Conservation (phyloP, 2,113 vertebrate species). For the Xiphias gladius region DNA sequence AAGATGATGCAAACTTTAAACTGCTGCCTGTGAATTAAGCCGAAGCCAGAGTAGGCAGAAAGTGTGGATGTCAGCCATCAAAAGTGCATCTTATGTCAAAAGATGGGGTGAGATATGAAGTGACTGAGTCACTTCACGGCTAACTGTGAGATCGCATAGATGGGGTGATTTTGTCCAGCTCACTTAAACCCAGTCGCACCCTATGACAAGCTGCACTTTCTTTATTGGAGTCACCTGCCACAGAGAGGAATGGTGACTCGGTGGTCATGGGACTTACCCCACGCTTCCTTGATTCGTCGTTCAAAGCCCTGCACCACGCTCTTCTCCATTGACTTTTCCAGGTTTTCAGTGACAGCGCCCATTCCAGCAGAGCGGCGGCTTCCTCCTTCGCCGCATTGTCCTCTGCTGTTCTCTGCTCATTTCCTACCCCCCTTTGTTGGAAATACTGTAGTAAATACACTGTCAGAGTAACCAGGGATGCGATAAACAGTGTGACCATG, state of each 20-base stretch:
- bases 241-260: neutral
- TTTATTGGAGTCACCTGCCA: slow-evolving; percentile 57
- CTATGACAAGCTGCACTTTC: neutral
- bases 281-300: slow-evolving; percentile 80
- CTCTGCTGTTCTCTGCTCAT: slow-evolving; percentile 5
- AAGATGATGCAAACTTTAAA: neutral
- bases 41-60: neutral
- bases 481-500: slow-evolving; percentile 87
- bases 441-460: slow-evolving; percentile 88
- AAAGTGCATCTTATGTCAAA: neutral
- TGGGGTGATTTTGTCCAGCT: no score
- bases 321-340: slow-evolving; percentile 90
- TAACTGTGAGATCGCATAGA: neutral
- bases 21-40: neutral
- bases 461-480: slow-evolving; percentile 84
- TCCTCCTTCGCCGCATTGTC: slow-evolving; percentile 73
- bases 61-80: neutral
- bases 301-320: slow-evolving; percentile 90
- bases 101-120: neutral
- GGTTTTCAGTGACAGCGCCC: slow-evolving; percentile 90
- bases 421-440: slow-evolving; percentile 59
- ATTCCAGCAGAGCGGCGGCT: slow-evolving; percentile 86
- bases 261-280: slow-evolving; percentile 84
- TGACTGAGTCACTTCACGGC: neutral
- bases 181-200: neutral